Evolutionary conservation across 2,888 invertebrate species (phyloP), one percentile per base, ranked within the genome.

Genomic region (Papilio elwesi): DNA sequence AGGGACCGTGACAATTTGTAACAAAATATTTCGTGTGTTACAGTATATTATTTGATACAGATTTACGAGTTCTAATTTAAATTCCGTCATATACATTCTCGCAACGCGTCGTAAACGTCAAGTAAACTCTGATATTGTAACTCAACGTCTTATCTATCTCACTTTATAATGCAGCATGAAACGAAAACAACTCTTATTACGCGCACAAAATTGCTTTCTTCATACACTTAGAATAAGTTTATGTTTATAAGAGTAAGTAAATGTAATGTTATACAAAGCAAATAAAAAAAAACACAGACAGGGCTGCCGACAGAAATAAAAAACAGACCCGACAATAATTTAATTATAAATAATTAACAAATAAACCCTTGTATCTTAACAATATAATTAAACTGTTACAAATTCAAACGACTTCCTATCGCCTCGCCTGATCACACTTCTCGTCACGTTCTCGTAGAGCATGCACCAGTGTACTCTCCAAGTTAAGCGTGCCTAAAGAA

Each of bases 91-190:
- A 49, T 36, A 64, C 43, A 6, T 11, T 47, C 11, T 64, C 47
- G 48, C 51, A 51, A 49, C 49, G 15, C 16, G 47, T 64, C 68
- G 49, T 68, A 68, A 59, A 68, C 49, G 68, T 68, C 59, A 59
- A 59, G 68, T 68, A 57, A 68, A 62, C 36, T 51, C 59, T 68
- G 68, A 62, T 68, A 64, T 64, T 64, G 48, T 64, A 68, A 68
- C 49, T 68, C 59, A 68, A n/a, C 47, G 15, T 15, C 55, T 57
- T 49, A 57, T 69, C 68, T 69, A 69, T 69, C 62, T 62, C 49
- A 57, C 36, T 68, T 68, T 59, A 68, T 51, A 15, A 26, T 51
- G n/a, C 15, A 11, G 12, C 15, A 36, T 7, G 43, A 49, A 51
- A 65, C 7, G 36, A 38, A 52, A 63, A 53, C 53, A 26, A 63